A percentile compares a stretch with the other conserved stretches of the same genome.
phyloP scores from a whole-genome alignment of 2,888 invertebrate genomes.

The Lasioglossum villosulum region DNA sequence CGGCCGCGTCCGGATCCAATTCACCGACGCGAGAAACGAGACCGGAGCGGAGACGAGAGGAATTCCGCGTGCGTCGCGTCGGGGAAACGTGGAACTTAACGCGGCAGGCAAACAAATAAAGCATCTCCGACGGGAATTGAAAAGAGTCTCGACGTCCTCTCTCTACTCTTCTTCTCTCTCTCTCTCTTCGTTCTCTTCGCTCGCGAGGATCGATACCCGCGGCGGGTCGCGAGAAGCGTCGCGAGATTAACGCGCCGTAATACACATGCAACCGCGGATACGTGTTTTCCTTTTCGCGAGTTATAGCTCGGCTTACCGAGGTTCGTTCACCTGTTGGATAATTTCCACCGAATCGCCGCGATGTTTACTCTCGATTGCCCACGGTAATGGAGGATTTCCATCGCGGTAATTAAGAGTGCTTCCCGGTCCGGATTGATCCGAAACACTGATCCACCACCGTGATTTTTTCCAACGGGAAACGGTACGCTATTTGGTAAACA shows the following conservation, averaged over 20 bases:
- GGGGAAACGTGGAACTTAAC: slow-evolving; percentile 36
- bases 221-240: slow-evolving; percentile 35
- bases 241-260: slow-evolving; percentile 45
- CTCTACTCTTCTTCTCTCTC: background rate
- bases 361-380: slow-evolving; percentile 53
- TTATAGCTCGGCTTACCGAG: background rate
- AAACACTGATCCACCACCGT: background rate
- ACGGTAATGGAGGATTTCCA: slow-evolving; percentile 43
- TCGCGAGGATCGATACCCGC: slow-evolving; percentile 33
- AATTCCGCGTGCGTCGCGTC: slow-evolving; percentile 27
- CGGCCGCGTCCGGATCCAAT: slow-evolving; percentile 60
- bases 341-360: slow-evolving; percentile 48
- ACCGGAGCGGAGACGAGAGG: slow-evolving; percentile 8
- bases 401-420: slow-evolving; percentile 51
- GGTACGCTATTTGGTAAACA: background rate
- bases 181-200: background rate
- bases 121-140: slow-evolving; percentile 44
- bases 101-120: slow-evolving; percentile 51
- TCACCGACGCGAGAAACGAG: slow-evolving; percentile 34
- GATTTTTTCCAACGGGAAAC: background rate
- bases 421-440: background rate
- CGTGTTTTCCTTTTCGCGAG: background rate
- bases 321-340: slow-evolving; percentile 54
- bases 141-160: slow-evolving; percentile 23
- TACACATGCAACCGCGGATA: background rate